A percentile compares a stretch with the other conserved stretches of the same genome.
These are phyloP conservation scores for Periparus ater DNA, from an alignment of 2,797 vertebrate species.

Conservation along the genomic window DNA sequence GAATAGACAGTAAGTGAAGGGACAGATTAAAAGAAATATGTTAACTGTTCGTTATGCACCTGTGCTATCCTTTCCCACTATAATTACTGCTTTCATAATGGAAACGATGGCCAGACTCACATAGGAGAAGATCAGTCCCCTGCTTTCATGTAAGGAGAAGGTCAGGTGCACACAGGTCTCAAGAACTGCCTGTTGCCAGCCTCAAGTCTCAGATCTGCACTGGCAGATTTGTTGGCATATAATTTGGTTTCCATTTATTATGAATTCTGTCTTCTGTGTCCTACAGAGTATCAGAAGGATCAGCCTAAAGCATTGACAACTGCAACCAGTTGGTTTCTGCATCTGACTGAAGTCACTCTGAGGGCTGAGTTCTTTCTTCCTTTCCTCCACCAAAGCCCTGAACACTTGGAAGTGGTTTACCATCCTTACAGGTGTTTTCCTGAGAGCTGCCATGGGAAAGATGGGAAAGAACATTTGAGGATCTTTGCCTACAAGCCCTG, in stretches of 20 bases:
- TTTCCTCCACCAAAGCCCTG: fast-evolving
- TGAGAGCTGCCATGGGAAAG: background rate
- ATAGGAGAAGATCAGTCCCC: background rate
- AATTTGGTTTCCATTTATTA: background rate
- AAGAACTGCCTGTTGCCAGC: background rate
- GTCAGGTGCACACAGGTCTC: background rate
- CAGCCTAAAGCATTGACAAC: background rate
- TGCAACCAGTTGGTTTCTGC: background rate
- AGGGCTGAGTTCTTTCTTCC: background rate
- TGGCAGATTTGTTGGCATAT: background rate
- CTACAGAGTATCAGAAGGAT: background rate
- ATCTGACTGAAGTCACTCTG: background rate
- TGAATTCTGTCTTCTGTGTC: background rate
- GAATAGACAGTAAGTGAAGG: background rate
- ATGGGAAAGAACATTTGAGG: background rate
- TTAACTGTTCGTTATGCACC: background rate
- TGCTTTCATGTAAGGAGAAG: background rate
- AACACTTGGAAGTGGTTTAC: background rate
- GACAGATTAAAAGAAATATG: background rate
- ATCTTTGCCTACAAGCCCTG: background rate
- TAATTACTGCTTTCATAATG: background rate
- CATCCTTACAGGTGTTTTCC: background rate
- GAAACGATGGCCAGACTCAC: background rate
- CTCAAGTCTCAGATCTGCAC: background rate
- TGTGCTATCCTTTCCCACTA: background rate